phyloP scores from a whole-genome alignment of 35 echinoderm and acorn worm genomes.

The Apostichopus parvimensis region DNA sequence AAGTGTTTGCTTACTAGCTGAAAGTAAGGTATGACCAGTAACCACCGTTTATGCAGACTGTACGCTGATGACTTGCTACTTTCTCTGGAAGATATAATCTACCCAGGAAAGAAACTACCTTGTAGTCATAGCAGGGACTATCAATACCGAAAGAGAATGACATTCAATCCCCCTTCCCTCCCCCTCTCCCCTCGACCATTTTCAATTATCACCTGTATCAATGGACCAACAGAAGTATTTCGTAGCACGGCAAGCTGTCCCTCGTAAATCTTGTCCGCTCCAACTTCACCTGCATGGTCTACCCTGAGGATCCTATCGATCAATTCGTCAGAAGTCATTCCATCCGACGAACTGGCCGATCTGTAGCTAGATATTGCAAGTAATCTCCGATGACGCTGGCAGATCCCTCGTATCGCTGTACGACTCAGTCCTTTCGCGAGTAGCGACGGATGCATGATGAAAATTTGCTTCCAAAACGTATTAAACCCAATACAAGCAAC shows the following conservation, averaged over 20 bases:
- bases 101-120: too few relatives aligned
- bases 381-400: conserved; percentile 1
- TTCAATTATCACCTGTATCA: conserved; percentile 71
- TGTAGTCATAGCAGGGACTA: too few relatives aligned
- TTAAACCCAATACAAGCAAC: not conserved
- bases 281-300: conserved; percentile 95
- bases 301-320: conserved; percentile 84
- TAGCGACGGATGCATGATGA: not conserved
- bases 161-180: too few relatives aligned
- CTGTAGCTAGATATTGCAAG: not conserved
- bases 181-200: not conserved
- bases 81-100: too few relatives aligned
- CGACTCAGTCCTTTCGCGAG: not conserved
- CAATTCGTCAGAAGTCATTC: conserved; percentile 56
- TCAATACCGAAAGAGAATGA: too few relatives aligned
- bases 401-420: not conserved
- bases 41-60: too few relatives aligned
- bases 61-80: too few relatives aligned
- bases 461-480: not conserved
- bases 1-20: too few relatives aligned
- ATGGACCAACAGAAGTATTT: conserved; percentile 82
- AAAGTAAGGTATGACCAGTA: too few relatives aligned
- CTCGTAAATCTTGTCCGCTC: conserved; percentile 93
- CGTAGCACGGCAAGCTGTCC: conserved; percentile 90
- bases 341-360: conserved; percentile 52